Conservation (phyloP, 2,888 invertebrate genomes). For the Agriopis leucophaearia region DNA sequence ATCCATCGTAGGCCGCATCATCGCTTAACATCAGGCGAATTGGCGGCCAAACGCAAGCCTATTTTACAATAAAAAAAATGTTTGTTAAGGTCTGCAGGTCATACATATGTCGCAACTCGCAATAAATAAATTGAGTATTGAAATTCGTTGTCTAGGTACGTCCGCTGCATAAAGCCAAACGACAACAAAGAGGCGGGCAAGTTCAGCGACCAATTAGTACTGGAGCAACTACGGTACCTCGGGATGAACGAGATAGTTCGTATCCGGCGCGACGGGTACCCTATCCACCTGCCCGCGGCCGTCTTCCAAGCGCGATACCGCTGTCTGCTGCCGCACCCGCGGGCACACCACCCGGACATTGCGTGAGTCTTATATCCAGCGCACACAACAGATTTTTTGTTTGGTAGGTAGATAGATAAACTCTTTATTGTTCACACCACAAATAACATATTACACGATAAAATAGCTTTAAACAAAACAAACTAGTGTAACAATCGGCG, state of each 20-base stretch:
- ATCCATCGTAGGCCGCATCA: too few species aligned
- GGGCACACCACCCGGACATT: constrained; percentile 68
- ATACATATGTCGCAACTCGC: too few species aligned
- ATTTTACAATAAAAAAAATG: too few species aligned
- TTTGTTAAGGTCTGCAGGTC: too few species aligned
- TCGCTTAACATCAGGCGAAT: too few species aligned
- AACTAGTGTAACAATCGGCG: too few species aligned
- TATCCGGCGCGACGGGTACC: constrained; percentile 95
- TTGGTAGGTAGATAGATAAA: too few species aligned
- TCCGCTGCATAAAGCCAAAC: constrained; percentile 97
- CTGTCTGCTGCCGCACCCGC: constrained; percentile 88
- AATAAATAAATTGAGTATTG: too few species aligned
- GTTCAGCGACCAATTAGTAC: constrained; percentile 92
- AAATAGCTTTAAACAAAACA: too few species aligned
- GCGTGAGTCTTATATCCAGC: constrained; percentile 57
- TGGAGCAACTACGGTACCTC: constrained; percentile 95
- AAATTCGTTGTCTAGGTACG: constrained; percentile 88
- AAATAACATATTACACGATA: too few species aligned
- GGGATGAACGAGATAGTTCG: constrained; percentile 97
- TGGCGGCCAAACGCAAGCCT: too few species aligned
- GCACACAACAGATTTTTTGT: background rate
- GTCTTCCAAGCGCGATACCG: constrained; percentile 92
- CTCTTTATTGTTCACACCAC: too few species aligned
- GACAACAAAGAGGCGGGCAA: constrained; percentile 92
- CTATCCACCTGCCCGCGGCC: constrained; percentile 92